Conservation (phyloP, 2,113 vertebrate species). For the Neogale vison region DNA sequence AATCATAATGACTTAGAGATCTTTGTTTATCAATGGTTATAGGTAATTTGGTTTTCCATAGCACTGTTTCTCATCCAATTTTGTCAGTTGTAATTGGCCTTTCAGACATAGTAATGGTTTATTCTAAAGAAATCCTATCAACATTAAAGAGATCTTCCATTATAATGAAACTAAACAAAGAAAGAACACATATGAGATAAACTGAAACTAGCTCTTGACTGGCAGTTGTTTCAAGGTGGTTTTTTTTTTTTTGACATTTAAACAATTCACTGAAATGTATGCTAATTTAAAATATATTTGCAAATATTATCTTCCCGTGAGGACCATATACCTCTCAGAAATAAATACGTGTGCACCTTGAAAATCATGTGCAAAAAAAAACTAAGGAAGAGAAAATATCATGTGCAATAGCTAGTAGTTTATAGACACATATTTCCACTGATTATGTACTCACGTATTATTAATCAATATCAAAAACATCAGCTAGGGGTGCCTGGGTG, state of each 20-base stretch:
- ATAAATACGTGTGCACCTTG: not conserved
- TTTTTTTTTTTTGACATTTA: not conserved
- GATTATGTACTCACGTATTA: not conserved
- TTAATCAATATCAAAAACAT: not conserved
- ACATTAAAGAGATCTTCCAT: not conserved
- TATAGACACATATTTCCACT: not conserved
- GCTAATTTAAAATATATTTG: not conserved
- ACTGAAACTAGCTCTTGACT: not conserved
- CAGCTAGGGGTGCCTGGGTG: not conserved
- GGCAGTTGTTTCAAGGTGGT: not conserved
- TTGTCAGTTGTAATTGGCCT: not conserved
- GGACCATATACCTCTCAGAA: not conserved
- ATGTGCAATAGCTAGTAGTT: not conserved
- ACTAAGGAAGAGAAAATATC: not conserved
- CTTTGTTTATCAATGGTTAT: not conserved
- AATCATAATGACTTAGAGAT: not conserved
- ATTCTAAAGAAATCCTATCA: not conserved
- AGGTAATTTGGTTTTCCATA: not conserved
- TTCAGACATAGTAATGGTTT: not conserved
- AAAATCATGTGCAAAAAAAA: constrained; percentile 3
- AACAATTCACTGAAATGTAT: not conserved
- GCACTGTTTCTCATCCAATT: not conserved
- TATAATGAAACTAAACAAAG: constrained; percentile 8
- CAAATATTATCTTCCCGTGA: not conserved
- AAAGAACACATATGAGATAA: not conserved